Percentiles rank a stretch among this genome's conserved stretches.
These are phyloP conservation scores for Drosophila formosana DNA, from an alignment of 2,888 invertebrate genomes.

Conservation along the genomic window DNA sequence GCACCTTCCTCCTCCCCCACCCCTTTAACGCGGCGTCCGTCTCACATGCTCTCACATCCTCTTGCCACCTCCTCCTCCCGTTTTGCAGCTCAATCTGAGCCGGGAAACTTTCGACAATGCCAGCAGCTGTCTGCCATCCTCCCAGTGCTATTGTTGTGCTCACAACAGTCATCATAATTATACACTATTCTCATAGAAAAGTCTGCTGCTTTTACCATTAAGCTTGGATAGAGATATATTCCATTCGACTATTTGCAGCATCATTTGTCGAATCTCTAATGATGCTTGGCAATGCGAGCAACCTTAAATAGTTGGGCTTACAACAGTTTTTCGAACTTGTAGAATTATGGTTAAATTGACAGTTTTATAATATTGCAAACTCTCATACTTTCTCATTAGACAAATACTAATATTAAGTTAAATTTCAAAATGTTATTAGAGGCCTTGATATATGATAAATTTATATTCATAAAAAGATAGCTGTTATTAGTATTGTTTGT, in stretches of 20 bases:
- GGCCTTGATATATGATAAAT: too few relatives aligned
- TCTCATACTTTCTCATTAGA: too few relatives aligned
- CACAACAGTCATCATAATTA: slow-evolving; percentile 54
- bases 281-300: background rate
- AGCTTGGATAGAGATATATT: background rate
- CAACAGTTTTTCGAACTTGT: too few relatives aligned
- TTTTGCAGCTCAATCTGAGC: slow-evolving; percentile 73
- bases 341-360: too few relatives aligned
- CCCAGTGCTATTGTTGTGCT: slow-evolving; percentile 32
- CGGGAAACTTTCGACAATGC: slow-evolving; percentile 83
- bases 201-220: background rate
- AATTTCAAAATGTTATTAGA: too few relatives aligned
- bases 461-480: too few relatives aligned
- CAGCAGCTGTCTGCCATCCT: slow-evolving; percentile 75
- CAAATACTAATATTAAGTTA: too few relatives aligned
- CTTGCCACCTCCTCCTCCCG: background rate
- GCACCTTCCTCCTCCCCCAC: background rate
- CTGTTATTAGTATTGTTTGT: too few relatives aligned
- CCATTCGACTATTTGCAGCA: background rate
- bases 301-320: too few relatives aligned
- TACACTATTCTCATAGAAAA: slow-evolving; percentile 29
- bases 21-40: background rate
- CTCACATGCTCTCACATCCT: slow-evolving; percentile 8
- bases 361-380: too few relatives aligned
- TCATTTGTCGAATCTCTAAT: background rate